phyloP scores from a whole-genome alignment of 2,113 vertebrate species.

The Antechinus flavipes region DNA sequence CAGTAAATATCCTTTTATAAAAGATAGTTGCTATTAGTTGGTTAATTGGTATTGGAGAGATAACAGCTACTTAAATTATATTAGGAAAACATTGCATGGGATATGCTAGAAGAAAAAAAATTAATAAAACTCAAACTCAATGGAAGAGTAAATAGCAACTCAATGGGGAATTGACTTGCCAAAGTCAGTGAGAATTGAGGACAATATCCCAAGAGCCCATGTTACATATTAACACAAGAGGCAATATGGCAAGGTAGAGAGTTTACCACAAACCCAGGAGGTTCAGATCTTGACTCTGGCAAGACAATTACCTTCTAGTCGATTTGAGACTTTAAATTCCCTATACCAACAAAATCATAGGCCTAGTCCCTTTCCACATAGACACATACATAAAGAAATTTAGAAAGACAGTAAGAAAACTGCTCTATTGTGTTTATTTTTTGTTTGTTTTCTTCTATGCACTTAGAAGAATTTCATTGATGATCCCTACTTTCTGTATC shows the following conservation, averaged over 20 bases:
- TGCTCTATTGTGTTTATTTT: neutral
- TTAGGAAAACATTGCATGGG: neutral
- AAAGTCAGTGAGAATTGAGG: neutral
- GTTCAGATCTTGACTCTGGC: neutral
- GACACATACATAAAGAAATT: neutral
- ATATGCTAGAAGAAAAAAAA: neutral
- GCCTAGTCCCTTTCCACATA: neutral
- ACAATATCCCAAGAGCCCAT: neutral
- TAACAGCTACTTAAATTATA: neutral
- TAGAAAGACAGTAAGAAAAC: neutral
- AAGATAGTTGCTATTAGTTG: neutral
- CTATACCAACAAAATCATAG: neutral
- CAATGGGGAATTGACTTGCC: neutral
- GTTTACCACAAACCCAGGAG: neutral
- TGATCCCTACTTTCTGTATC: neutral
- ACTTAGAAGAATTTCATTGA: neutral
- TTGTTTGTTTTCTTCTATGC: neutral
- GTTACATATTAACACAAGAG: neutral
- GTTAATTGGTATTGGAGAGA: neutral
- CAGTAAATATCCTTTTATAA: neutral
- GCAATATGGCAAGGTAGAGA: neutral
- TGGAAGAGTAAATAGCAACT: neutral
- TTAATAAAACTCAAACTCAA: neutral
- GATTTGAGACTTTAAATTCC: neutral
- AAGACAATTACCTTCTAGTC: neutral